Evolutionary conservation across 2,113 vertebrate species (phyloP), one percentile per base, ranked within the genome.

Genomic region (Oryzias javanicus): DNA sequence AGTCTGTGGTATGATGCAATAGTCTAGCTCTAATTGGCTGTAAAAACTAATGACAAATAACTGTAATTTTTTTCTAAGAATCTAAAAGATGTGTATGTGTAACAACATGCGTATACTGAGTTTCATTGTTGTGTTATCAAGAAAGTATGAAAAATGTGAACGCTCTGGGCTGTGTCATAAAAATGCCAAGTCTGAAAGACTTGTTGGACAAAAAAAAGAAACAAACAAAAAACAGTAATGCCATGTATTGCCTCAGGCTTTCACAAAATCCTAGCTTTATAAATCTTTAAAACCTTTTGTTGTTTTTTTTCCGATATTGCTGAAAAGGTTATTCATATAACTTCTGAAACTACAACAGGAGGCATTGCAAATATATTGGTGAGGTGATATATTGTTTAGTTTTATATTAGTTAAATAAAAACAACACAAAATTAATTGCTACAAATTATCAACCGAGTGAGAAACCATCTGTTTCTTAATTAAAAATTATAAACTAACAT

Each of bases 111-210:
- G 57, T 67, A n/a, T n/a, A 20, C 19, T 0, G 17, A 49, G 35
- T 73, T 70, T 64, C 35, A 67, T 70, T 69, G 62, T 47, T n/a
- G 44, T 27, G 48, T 49, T 67, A 60, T 79, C 50, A 59, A 53
- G 42, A 18, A 71, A 42, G 42, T 62, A 44, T 63, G 54, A 41
- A 25, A 47, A 27, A 41, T 71, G 46, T 60, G 45, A 55, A 69
- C 63, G 68, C 69, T 75, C 29, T 61, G 42, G 63, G 60, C 63
- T 41, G 60, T 67, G 64, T 72, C 57, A 61, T 76, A 64, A 74
- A 85, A 77, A 74, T 67, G 29, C 51, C 72, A 76, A 53, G 45
- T n/a, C 71, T 69, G 42, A 63, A 70, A 58, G 42, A 50, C 20
- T 45, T n/a, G 14, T 45, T 18, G 19, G 55, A 49, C 6, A 25